Conservation (phyloP, 2,797 vertebrate genomes). For the Tokudaia tokunoshimensis region DNA sequence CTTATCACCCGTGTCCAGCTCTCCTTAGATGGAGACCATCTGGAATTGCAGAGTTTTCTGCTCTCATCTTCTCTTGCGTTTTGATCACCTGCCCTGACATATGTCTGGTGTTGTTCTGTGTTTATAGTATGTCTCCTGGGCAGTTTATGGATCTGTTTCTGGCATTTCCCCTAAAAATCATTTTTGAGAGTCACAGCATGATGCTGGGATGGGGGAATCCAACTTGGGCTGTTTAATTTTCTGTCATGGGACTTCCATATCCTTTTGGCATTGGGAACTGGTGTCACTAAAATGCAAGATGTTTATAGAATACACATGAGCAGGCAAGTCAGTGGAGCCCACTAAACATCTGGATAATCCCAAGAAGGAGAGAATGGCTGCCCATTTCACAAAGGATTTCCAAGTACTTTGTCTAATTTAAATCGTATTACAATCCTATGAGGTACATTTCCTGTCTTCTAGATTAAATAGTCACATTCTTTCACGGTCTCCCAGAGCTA, state of each 20-base stretch:
- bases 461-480: neutral
- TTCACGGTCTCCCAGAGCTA: neutral
- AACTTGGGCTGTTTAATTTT: constrained; percentile 55
- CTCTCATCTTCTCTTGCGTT: constrained; percentile 27
- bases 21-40: constrained; percentile 33
- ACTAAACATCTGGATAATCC: constrained; percentile 1
- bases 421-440: neutral
- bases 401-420: neutral
- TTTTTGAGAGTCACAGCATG: constrained; percentile 63
- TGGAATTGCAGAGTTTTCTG: constrained; percentile 47
- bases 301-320: neutral
- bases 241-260: constrained; percentile 9
- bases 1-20: neutral
- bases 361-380: neutral
- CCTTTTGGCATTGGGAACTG: neutral
- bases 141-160: constrained; percentile 70
- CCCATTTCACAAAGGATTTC: neutral
- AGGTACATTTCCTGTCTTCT: neutral
- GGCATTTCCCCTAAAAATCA: constrained; percentile 44
- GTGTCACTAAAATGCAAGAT: constrained; percentile 32
- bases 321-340: neutral
- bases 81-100: constrained; percentile 65
- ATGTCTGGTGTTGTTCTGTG: constrained; percentile 46
- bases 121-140: constrained; percentile 68
- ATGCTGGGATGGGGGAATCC: neutral